A percentile compares a stretch with the other conserved stretches of the same genome.
Evolutionary conservation across 2,888 invertebrate genomes (phyloP).

Genomic region (Endomychus coccineus): DNA sequence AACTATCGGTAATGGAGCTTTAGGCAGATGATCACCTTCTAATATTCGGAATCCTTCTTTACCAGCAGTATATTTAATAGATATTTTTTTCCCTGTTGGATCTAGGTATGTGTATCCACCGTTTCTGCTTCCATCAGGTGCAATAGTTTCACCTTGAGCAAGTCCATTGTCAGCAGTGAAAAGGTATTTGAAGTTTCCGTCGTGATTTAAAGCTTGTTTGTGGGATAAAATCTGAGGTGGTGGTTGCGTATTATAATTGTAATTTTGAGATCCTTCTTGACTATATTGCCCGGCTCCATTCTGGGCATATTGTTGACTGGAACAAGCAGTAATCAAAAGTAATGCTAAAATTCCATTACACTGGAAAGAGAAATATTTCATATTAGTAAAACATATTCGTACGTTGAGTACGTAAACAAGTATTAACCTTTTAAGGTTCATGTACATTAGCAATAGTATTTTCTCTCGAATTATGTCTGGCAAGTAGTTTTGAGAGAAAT

Average conservation of each 20-base stretch:
- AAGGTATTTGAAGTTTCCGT: constrained; percentile 60
- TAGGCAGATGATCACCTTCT: constrained; percentile 45
- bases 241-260: constrained; percentile 32
- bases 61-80: constrained; percentile 49
- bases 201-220: constrained; percentile 56
- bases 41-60: constrained; percentile 48
- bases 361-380: no score
- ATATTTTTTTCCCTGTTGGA: constrained; percentile 57
- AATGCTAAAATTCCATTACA: constrained; percentile 17
- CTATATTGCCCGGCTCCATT: constrained; percentile 15
- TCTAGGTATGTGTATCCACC: constrained; percentile 47
- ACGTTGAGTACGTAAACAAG: no score
- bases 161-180: constrained; percentile 64
- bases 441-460: no score
- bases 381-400: no score
- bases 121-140: constrained; percentile 58
- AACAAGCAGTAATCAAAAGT: constrained; percentile 15
- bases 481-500: no score
- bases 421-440: no score
- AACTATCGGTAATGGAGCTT: constrained; percentile 32
- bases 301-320: constrained; percentile 23
- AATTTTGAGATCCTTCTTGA: constrained; percentile 11
- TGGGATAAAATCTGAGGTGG: constrained; percentile 53
- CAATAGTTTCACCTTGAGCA: constrained; percentile 60
- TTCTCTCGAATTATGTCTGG: no score